Evolutionary conservation across 2,797 vertebrate species (phyloP).

Genomic region (Tapera naevia): DNA sequence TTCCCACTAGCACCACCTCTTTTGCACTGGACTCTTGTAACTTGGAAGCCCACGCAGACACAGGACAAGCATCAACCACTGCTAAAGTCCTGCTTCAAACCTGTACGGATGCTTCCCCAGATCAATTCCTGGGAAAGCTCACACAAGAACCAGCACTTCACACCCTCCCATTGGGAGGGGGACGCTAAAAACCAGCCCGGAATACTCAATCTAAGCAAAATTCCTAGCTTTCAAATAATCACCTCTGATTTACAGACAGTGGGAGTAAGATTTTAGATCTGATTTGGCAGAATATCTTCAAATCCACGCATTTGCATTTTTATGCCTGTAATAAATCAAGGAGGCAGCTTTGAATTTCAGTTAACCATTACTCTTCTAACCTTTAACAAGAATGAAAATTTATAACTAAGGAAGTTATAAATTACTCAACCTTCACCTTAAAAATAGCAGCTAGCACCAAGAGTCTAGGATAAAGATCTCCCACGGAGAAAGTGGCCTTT

Average conservation of each 20-base stretch:
- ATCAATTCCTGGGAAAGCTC: not conserved
- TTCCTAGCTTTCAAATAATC: fast-evolving
- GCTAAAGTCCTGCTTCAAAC: not conserved
- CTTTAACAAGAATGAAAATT: not conserved
- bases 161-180: not conserved
- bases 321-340: not conserved
- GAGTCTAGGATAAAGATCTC: not conserved
- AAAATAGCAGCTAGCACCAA: not conserved
- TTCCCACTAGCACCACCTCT: not conserved
- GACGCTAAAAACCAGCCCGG: not conserved
- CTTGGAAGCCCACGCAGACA: not conserved
- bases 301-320: not conserved
- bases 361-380: not conserved
- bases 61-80: fast-evolving
- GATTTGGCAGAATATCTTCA: not conserved
- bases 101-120: fast-evolving
- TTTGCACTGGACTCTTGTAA: fast-evolving
- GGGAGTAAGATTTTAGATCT: not conserved
- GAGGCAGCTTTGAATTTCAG: not conserved
- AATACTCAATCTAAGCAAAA: not conserved
- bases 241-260: not conserved
- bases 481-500: not conserved
- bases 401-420: not conserved
- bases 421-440: not conserved
- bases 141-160: not conserved